A percentile compares a stretch with the other conserved stretches of the same genome.
Evolutionary conservation across 2,888 invertebrate genomes (phyloP).

Genomic region (Ernsta delagoae): DNA sequence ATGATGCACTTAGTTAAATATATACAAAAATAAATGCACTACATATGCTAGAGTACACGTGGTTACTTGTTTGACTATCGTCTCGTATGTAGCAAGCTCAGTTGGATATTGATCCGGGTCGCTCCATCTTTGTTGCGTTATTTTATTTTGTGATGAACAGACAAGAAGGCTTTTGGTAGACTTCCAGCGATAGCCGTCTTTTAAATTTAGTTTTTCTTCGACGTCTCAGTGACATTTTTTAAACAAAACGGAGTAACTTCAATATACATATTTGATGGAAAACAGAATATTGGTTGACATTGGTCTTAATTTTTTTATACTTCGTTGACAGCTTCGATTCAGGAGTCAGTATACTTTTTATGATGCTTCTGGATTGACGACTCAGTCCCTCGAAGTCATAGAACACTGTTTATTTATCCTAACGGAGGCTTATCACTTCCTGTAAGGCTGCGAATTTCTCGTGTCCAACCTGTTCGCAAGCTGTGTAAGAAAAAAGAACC

Average conservation of each 20-base stretch:
- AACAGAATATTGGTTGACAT: no score
- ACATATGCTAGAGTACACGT: neutral
- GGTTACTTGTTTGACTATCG: neutral
- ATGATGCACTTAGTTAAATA: neutral
- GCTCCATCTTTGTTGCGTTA: neutral
- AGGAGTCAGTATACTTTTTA: neutral
- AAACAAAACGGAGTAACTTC: no score
- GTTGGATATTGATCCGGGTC: neutral
- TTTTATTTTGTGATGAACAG: neutral
- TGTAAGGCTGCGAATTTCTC: conserved; percentile 69
- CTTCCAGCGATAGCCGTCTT: neutral
- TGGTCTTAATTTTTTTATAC: no score
- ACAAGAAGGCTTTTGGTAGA: neutral
- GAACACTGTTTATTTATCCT: conserved; percentile 37
- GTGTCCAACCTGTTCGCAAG: conserved; percentile 67
- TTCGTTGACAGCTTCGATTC: no score
- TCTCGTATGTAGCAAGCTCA: neutral
- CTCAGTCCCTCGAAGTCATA: conserved; percentile 2
- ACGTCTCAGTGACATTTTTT: no score
- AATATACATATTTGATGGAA: no score
- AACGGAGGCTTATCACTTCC: conserved; percentile 59
- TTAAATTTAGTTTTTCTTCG: neutral
- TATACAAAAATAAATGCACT: neutral
- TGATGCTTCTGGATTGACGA: conserved; percentile 16
- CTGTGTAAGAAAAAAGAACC: conserved; percentile 54